A percentile compares a stretch with the other conserved stretches of the same genome.
phyloP scores from a whole-genome alignment of 2,797 vertebrate genomes.

The Urosaurus nigricauda region DNA sequence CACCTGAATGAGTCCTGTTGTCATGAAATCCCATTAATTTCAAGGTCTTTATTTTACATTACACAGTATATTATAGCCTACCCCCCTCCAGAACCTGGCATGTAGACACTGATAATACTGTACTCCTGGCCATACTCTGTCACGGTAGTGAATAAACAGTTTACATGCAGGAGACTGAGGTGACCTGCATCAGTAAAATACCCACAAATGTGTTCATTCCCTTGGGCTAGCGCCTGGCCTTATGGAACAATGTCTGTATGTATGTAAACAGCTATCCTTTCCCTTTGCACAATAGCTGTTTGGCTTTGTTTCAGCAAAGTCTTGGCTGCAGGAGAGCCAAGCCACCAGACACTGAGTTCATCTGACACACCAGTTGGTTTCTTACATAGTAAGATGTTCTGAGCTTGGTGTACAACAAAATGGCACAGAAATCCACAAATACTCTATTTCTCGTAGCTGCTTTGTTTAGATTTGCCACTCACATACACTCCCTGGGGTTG shows the following conservation, averaged over 20 bases:
- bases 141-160: neutral
- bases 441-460: neutral
- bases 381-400: neutral
- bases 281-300: neutral
- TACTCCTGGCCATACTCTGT: neutral
- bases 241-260: neutral
- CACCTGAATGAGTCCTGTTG: too few relatives aligned
- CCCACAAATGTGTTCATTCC: neutral
- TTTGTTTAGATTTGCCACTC: conserved; percentile 7
- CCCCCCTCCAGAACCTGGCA: neutral
- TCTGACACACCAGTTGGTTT: neutral
- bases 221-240: neutral
- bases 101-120: neutral
- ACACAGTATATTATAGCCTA: too few relatives aligned
- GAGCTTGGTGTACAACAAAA: accelerated
- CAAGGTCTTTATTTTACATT: too few relatives aligned
- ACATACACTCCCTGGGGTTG: neutral
- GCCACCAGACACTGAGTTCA: neutral
- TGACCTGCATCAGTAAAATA: neutral
- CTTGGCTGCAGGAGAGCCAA: neutral
- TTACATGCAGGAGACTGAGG: accelerated
- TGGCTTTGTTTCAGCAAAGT: neutral
- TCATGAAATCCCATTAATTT: too few relatives aligned
- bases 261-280: neutral
- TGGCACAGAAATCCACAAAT: neutral